Percentiles rank a stretch among this genome's conserved stretches.
Evolutionary conservation across 2,797 vertebrate genomes (phyloP).

Genomic region (Anguilla anguilla): DNA sequence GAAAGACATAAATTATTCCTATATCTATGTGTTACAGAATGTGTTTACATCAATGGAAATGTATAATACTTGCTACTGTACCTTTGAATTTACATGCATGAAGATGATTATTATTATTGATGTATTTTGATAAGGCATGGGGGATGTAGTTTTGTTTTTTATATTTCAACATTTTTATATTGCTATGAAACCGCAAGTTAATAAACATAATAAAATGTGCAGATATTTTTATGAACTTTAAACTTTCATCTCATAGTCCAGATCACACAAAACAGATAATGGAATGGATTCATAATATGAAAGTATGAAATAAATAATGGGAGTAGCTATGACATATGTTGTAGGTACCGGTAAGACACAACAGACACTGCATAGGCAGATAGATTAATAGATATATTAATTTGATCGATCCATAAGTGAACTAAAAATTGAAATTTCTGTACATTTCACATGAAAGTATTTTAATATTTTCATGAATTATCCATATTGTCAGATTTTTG

Average conservation of each 20-base stretch:
- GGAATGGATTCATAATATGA: neutral
- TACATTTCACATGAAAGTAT: neutral
- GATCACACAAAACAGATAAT: neutral
- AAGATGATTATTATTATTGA: neutral
- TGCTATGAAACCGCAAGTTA: neutral
- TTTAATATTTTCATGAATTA: neutral
- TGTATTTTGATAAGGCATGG: neutral
- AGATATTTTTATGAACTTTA: neutral
- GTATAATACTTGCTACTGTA: neutral
- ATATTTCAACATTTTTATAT: neutral
- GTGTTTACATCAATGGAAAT: neutral
- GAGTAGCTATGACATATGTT: neutral
- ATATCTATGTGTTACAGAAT: conserved; percentile 2
- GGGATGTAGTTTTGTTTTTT: neutral
- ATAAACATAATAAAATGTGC: neutral
- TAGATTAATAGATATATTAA: neutral
- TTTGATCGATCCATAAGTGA: neutral
- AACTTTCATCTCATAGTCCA: neutral
- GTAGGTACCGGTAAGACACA: neutral
- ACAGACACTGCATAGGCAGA: neutral
- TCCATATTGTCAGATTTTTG: neutral
- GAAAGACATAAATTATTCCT: neutral
- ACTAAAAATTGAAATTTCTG: neutral
- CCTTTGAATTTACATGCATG: neutral
- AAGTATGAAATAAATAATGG: neutral